Conservation (phyloP, 2,797 vertebrate genomes). For the Poeciliopsis presidionis region DNA sequence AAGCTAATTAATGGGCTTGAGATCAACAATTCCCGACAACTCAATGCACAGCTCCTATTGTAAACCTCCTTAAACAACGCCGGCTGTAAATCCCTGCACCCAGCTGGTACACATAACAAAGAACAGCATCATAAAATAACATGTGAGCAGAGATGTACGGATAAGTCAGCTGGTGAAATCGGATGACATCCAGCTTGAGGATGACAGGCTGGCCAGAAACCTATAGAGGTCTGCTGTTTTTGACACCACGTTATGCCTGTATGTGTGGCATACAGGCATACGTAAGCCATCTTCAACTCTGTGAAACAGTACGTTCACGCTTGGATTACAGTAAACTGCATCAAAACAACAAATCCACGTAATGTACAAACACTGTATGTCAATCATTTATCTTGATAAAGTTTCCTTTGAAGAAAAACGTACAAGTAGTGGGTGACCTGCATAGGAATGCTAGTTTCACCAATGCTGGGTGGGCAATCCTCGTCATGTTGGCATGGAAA, state of each 20-base stretch:
- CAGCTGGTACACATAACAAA: neutral
- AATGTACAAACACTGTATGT: no score
- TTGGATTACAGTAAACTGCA: no score
- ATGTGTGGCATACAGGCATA: no score
- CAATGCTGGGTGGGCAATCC: no score
- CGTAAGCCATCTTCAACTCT: no score
- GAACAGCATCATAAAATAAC: neutral
- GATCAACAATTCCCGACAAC: constrained; percentile 29
- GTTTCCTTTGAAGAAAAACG: no score
- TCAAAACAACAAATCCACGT: no score
- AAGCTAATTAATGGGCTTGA: constrained; percentile 58
- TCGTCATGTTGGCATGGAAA: no score
- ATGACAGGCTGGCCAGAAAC: neutral
- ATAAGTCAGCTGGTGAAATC: neutral
- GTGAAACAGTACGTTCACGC: no score
- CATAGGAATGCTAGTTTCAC: no score
- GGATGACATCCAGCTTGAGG: neutral
- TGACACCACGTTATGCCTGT: neutral
- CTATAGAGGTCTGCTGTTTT: neutral
- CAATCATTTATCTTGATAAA: no score
- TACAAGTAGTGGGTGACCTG: no score
- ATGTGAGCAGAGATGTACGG: neutral
- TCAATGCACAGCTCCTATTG: neutral
- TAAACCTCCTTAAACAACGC: neutral
- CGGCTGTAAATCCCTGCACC: neutral